Evolutionary conservation across 2,113 vertebrate species (phyloP).

Genomic region (Salvelinus alpinus): DNA sequence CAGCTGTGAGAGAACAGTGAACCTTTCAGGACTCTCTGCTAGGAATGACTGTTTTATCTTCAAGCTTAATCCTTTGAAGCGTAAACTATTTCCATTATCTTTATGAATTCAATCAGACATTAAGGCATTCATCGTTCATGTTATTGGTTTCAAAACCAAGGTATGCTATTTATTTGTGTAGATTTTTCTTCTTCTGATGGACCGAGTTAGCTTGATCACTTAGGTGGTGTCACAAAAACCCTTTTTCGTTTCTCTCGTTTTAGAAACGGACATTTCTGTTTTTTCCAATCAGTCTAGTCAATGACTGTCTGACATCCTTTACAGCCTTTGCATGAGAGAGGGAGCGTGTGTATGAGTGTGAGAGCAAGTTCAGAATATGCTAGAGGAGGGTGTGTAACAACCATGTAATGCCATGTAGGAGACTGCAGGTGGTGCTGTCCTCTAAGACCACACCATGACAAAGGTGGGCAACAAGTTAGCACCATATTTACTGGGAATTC

Average conservation of each 20-base stretch:
- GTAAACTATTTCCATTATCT: slow-evolving; percentile 16
- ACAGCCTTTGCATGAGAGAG: slow-evolving; percentile 53
- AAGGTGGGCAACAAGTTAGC: background rate
- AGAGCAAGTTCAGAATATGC: slow-evolving; percentile 15
- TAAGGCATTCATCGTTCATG: background rate
- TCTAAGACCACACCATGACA: background rate
- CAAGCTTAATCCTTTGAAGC: slow-evolving; percentile 59
- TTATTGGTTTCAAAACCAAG: slow-evolving; percentile 37
- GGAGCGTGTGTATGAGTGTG: slow-evolving; percentile 12
- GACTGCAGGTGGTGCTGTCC: slow-evolving; percentile 36
- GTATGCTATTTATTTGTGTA: slow-evolving; percentile 62
- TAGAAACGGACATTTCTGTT: slow-evolving; percentile 34
- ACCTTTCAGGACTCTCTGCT: slow-evolving; percentile 31
- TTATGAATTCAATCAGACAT: slow-evolving; percentile 34
- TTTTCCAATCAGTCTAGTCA: slow-evolving; percentile 48
- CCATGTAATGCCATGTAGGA: slow-evolving; percentile 26
- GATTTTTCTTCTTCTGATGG: slow-evolving; percentile 22
- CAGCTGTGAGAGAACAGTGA: slow-evolving; percentile 41
- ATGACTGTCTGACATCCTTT: slow-evolving; percentile 53
- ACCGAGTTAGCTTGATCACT: slow-evolving; percentile 30
- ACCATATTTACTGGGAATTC: background rate
- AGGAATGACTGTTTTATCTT: slow-evolving; percentile 35
- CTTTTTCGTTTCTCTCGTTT: slow-evolving; percentile 19
- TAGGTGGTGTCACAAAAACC: slow-evolving; percentile 40
- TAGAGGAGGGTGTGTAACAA: background rate